Evolutionary conservation across 23 tunicate species (phyloP), one percentile per base, ranked within the genome.

Genomic region (Halocynthia roretzi): DNA sequence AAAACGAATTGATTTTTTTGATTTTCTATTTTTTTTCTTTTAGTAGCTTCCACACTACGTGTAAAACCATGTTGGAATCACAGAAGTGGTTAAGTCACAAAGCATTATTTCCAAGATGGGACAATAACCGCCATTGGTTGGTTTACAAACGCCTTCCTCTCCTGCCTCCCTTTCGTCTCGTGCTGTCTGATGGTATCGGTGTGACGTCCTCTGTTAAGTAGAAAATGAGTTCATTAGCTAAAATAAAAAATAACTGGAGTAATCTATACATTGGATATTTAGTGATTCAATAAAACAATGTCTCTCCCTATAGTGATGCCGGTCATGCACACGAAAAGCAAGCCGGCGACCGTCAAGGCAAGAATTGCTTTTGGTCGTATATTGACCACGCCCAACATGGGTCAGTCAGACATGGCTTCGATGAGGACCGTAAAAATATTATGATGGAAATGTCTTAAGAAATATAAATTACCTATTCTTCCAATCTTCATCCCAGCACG

Each of bases 401-500:
- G 8, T n/a, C 5, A 5, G 71, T 19, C 10, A 40, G 20, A 17
- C 70, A 82, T 70, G 89, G 89, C 89, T 84, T 84, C 89, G 89
- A 84, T 84, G 53, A 44, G 49, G 78, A 31, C 44, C 44, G 44
- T 31, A 31, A 31, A 1, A 31, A 31, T 31, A 31, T 31, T 31
- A 31, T 31, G 44, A 31, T 4, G 44, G 2, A 31, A 31, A 31
- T 2, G 2, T 31, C 44, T 31, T 31, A 31, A 31, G 44, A 31
- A 31, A 31, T 31, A 31, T 31, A 31, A 31, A 31, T 82, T 68
- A 86, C 98, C 99, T 21, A 94, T 94, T 53, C 99, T 85, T 55
- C 99, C 99, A 71, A 94, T 94, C 65, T 94, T 94, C 95, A 94
- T 84, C 55, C 99, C 99, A 44, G 99, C 93, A 75, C 99, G 93